Evolutionary conservation across 2,888 invertebrate genomes (phyloP).

Genomic region (Sialis lutaria): DNA sequence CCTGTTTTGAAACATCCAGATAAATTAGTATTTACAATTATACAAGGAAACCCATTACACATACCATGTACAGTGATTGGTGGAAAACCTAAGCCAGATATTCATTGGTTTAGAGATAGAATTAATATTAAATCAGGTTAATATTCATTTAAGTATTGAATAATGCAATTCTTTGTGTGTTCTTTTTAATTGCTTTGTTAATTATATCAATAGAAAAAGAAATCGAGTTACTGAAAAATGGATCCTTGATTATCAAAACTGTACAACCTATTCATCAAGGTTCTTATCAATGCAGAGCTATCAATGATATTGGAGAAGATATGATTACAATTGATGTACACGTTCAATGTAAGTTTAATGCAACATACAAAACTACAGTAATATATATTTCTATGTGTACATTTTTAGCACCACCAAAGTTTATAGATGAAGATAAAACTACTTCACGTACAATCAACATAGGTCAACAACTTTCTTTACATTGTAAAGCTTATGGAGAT

Average conservation of each 20-base stretch:
- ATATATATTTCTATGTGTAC: constrained; percentile 3
- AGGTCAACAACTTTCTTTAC: constrained; percentile 24
- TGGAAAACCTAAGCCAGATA: constrained; percentile 37
- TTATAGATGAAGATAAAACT: constrained; percentile 24
- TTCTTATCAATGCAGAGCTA: too few species aligned
- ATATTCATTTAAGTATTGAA: constrained; percentile 11
- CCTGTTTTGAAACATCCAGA: not conserved
- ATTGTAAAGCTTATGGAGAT: constrained; percentile 31
- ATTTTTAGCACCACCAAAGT: constrained; percentile 27
- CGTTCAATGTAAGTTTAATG: constrained; percentile 25
- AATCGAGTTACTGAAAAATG: constrained; percentile 2
- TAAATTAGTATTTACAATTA: not conserved
- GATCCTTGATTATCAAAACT: constrained; percentile 4
- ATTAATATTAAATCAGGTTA: not conserved
- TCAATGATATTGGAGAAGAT: too few species aligned
- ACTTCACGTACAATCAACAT: constrained; percentile 23
- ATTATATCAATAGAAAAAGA: not conserved
- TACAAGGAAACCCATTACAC: not conserved
- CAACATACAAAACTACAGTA: not conserved
- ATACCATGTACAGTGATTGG: constrained; percentile 23
- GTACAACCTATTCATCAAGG: too few species aligned
- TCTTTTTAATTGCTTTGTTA: not conserved
- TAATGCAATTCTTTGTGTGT: not conserved
- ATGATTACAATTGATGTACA: constrained; percentile 17
- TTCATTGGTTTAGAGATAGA: constrained; percentile 37